Percentiles rank a stretch among this genome's conserved stretches.
These are phyloP conservation scores for Maccullochella peelii DNA, from an alignment of 2,113 vertebrate genomes.

Conservation along the genomic window DNA sequence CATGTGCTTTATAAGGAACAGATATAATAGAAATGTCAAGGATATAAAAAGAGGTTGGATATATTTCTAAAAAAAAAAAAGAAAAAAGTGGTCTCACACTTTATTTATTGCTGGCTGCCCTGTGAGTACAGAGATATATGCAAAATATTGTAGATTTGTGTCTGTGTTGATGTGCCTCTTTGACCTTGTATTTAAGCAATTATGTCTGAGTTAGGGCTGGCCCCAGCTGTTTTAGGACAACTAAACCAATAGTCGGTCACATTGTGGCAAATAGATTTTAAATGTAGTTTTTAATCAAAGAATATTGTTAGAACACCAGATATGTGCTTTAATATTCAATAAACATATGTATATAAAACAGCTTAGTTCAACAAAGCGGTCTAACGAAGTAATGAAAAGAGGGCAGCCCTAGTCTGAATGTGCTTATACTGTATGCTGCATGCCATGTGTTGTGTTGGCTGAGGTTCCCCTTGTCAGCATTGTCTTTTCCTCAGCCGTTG, in stretches of 20 bases:
- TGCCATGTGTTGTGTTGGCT: constrained; percentile 60
- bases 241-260: constrained; percentile 13
- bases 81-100: constrained; percentile 41
- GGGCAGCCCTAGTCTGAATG: constrained; percentile 65
- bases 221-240: constrained; percentile 32
- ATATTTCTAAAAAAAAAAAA: constrained; percentile 44
- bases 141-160: constrained; percentile 23
- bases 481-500: constrained; percentile 44
- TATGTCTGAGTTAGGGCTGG: constrained; percentile 25
- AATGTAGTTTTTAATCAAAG: constrained; percentile 3
- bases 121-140: constrained; percentile 45
- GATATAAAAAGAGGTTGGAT: constrained; percentile 68
- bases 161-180: constrained; percentile 33
- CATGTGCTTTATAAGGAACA: constrained; percentile 59
- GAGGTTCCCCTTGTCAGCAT: constrained; percentile 47
- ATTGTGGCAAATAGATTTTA: constrained; percentile 35
- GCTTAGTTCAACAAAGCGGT: constrained; percentile 22
- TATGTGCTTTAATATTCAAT: constrained; percentile 43
- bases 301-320: constrained; percentile 31
- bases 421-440: constrained; percentile 69
- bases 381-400: constrained; percentile 29
- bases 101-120: constrained; percentile 78
- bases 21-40: constrained; percentile 56
- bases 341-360: constrained; percentile 49
- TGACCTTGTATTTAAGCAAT: not conserved